Base-by-base conservation (phyloP, 2,113 vertebrate species). In the Misgurnus mizolepis region DNA sequence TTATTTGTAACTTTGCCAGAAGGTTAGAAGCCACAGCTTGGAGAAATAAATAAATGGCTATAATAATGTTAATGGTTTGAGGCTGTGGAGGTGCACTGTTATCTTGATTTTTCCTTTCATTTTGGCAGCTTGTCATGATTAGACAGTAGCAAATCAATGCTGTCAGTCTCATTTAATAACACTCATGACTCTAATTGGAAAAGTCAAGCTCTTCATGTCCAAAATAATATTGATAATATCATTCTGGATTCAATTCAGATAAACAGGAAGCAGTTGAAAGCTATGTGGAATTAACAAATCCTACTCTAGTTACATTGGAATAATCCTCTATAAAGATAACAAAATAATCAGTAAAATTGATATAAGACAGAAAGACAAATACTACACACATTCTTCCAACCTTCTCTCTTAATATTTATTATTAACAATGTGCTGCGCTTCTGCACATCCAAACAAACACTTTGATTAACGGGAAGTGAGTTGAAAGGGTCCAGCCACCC, bases 91-190 rank as follows among this genome's bases (percentile, higher is more conserved):
- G 79, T 74, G 18, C 53, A 43, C n/a, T 8, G 8, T 56, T 73
- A 55, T 47, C 49, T 71, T 74, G 49, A 80, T 17, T 50, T 61
- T 18, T 45, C 7, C 7, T 70, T 69, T 40, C 53, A 40, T 53
- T 40, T 7, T 62, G 55, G 22, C 67, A 40, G 12, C 55, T 62
- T 76, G 45, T 80, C 71, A 62, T 71, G 41, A 45, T 58, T 68
- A 80, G 70, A 61, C 45, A 70, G 45, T 47, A 17, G 53, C 68
- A 80, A 74, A 64, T 67, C 43, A 11, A 62, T 66, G n/a, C 50
- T 83, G 82, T 60, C 82, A 71, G 47, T 61, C 22, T 80, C 62
- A 79, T 71, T 66, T 75, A 22, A 83, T 70, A 53, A 75, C 73
- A 80, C 66, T 43, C 22, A 58, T 49, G 45, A 75, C 22, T 53